phyloP scores from a whole-genome alignment of 2,888 invertebrate genomes.

The Exocentrus adspersus region DNA sequence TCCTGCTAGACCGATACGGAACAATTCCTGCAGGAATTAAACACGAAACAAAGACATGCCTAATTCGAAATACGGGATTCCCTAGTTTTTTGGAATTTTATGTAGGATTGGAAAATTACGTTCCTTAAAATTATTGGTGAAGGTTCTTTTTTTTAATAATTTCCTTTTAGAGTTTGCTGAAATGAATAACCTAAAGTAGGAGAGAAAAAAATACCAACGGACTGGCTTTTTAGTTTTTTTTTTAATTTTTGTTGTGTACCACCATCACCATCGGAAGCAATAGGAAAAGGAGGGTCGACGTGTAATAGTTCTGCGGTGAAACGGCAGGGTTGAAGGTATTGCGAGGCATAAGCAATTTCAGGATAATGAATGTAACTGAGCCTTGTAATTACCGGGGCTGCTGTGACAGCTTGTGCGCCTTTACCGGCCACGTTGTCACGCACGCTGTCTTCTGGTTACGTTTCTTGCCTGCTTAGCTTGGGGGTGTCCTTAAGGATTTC shows the following conservation, averaged over 20 bases:
- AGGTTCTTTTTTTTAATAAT: no score
- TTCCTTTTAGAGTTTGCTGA: no score
- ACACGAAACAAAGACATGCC: no score
- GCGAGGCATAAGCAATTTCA: constrained; percentile 54
- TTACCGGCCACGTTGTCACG: constrained; percentile 48
- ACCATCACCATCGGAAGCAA: constrained; percentile 10
- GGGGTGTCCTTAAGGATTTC: neutral
- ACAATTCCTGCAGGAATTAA: no score
- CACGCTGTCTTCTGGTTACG: constrained; percentile 14
- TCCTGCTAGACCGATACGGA: no score
- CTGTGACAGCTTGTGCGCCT: constrained; percentile 52
- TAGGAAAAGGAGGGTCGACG: constrained; percentile 32
- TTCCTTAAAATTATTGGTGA: no score
- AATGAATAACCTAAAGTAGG: no score
- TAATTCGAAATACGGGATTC: no score
- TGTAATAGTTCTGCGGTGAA: constrained; percentile 40
- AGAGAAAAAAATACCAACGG: no score
- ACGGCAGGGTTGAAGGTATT: constrained; percentile 44
- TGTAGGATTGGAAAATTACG: no score
- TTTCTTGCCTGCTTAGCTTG: neutral
- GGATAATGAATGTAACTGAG: constrained; percentile 55
- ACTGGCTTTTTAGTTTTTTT: no score
- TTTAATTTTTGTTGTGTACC: constrained; percentile 10
- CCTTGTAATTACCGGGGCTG: constrained; percentile 52
- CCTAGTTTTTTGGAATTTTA: no score